phyloP scores from a whole-genome alignment of 2,888 invertebrate species.

The Nudaria mundana region DNA sequence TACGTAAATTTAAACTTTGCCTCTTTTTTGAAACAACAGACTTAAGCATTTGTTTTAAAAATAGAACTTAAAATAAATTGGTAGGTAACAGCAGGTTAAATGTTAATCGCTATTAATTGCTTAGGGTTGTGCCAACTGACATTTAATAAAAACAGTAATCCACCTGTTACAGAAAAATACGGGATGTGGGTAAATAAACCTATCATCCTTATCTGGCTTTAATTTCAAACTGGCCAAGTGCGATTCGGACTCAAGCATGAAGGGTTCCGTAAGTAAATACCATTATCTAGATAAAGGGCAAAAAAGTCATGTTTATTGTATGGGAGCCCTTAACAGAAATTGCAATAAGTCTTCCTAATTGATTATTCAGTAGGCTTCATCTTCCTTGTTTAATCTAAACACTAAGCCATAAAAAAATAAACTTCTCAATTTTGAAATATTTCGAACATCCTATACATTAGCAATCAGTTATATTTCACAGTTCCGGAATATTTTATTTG shows the following conservation, averaged over 20 bases:
- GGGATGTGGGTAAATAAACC: background rate
- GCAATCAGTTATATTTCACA: constrained; percentile 35
- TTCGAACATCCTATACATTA: background rate
- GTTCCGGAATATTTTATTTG: constrained; percentile 62
- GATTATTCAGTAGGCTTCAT: too few species aligned
- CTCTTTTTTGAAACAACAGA: constrained; percentile 1
- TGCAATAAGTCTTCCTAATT: too few species aligned
- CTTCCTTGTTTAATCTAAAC: too few species aligned
- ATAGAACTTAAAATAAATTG: constrained; percentile 32
- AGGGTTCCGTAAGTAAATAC: too few species aligned
- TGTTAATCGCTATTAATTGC: constrained; percentile 67
- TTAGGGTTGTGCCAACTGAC: constrained; percentile 55
- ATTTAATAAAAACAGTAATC: constrained; percentile 36
- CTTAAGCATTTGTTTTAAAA: constrained; percentile 12
- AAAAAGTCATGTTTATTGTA: too few species aligned
- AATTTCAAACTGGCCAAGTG: too few species aligned
- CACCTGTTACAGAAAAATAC: constrained; percentile 62
- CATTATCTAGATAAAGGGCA: too few species aligned
- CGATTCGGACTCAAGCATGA: too few species aligned
- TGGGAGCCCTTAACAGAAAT: too few species aligned
- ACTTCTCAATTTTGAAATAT: too few species aligned
- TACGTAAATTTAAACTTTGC: background rate
- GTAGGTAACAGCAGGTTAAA: constrained; percentile 64
- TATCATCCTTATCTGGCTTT: too few species aligned
- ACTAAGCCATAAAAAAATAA: too few species aligned